These are phyloP conservation scores for Actenoides hombroni DNA, from an alignment of 2,113 vertebrate genomes.

Conservation along the genomic window DNA sequence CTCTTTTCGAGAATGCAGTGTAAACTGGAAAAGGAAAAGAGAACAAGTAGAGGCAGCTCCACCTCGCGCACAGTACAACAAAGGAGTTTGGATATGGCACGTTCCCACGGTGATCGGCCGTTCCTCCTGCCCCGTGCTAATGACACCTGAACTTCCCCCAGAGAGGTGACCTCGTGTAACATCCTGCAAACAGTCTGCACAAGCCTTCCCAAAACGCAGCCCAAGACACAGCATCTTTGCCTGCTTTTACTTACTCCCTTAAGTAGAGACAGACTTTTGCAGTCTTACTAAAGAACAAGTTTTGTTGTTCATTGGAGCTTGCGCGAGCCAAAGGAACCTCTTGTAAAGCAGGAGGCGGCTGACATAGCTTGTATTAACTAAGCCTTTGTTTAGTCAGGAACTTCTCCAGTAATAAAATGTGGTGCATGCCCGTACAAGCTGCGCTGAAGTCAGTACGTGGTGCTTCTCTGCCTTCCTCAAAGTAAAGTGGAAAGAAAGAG, in stretches of 20 bases:
- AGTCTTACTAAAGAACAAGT: neutral
- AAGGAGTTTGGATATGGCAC: fast-evolving
- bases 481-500: neutral
- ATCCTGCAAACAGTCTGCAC: neutral
- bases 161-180: neutral
- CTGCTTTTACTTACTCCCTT: fast-evolving
- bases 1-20: neutral
- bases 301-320: neutral
- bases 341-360: neutral
- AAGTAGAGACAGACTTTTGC: neutral
- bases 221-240: neutral
- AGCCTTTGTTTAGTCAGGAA: neutral
- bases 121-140: neutral
- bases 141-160: neutral
- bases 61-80: fast-evolving
- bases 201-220: neutral
- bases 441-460: fast-evolving
- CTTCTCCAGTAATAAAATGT: neutral
- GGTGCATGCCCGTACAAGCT: neutral
- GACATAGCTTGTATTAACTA: fast-evolving
- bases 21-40: neutral
- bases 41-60: conserved; percentile 13
- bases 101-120: neutral
- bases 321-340: neutral
- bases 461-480: neutral